phyloP scores from a whole-genome alignment of 2,888 invertebrate genomes.

The Drosophila robusta region DNA sequence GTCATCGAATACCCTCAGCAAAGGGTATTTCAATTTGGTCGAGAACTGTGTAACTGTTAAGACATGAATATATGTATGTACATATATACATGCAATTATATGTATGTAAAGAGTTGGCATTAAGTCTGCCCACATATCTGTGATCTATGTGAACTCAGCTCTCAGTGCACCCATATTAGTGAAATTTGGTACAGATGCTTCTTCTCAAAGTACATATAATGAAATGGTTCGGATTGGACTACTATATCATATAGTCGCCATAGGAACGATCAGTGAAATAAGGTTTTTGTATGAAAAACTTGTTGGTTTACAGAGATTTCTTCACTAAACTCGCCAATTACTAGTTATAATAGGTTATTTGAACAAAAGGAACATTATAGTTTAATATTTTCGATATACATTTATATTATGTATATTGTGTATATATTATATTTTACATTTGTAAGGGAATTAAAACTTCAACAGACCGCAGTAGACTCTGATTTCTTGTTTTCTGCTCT shows the following conservation, averaged over 20 bases:
- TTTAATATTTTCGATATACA: no score
- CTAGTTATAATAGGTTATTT: no score
- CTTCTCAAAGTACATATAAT: no score
- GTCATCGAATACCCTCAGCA: background rate
- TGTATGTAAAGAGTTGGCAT: background rate
- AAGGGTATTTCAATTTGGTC: background rate
- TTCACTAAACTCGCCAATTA: no score
- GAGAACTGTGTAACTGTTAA: background rate
- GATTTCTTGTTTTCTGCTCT: slow-evolving; percentile 11
- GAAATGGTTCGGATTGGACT: background rate
- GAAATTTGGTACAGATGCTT: background rate
- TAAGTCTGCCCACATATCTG: background rate
- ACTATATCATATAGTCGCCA: background rate
- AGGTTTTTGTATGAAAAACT: background rate
- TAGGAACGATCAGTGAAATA: background rate
- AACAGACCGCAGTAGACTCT: no score
- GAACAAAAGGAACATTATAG: no score
- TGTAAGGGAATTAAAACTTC: slow-evolving; percentile 9
- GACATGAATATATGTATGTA: no score
- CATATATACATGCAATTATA: no score
- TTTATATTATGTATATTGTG: no score
- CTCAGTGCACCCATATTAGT: background rate
- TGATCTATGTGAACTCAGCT: background rate
- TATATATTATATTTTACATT: no score
- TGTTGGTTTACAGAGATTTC: no score